Conservation (phyloP, 2,113 vertebrate genomes). For the Globicephala melas region DNA sequence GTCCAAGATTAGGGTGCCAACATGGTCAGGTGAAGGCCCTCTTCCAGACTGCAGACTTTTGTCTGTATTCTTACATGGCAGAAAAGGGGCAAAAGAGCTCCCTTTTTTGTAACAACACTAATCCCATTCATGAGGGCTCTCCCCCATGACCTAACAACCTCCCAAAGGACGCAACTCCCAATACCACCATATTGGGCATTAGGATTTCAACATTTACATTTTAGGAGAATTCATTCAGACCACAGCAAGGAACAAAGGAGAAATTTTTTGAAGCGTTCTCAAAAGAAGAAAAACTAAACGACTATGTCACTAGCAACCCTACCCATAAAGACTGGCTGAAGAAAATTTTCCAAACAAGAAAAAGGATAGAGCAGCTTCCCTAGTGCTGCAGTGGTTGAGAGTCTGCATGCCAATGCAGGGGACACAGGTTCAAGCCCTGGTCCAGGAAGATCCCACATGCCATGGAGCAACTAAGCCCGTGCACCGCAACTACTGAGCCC, state of each 20-base stretch:
- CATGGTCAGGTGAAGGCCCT: not conserved
- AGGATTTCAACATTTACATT: not conserved
- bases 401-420: no score
- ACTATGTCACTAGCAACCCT: not conserved
- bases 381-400: no score
- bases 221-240: not conserved
- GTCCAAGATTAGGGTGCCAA: not conserved
- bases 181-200: not conserved
- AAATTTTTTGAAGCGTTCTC: not conserved
- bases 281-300: constrained; percentile 11
- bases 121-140: not conserved
- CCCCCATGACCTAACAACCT: not conserved
- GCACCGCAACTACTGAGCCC: no score
- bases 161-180: not conserved
- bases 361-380: not conserved
- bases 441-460: no score
- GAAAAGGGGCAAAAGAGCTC: not conserved
- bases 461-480: no score
- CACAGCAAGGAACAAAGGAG: not conserved
- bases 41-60: not conserved
- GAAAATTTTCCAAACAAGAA: not conserved
- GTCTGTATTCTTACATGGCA: not conserved
- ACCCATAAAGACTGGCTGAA: not conserved
- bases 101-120: not conserved
- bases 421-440: no score